Evolutionary conservation across 2,888 invertebrate species (phyloP), one percentile per base, ranked within the genome.

Genomic region (Amphiduros pacificus): DNA sequence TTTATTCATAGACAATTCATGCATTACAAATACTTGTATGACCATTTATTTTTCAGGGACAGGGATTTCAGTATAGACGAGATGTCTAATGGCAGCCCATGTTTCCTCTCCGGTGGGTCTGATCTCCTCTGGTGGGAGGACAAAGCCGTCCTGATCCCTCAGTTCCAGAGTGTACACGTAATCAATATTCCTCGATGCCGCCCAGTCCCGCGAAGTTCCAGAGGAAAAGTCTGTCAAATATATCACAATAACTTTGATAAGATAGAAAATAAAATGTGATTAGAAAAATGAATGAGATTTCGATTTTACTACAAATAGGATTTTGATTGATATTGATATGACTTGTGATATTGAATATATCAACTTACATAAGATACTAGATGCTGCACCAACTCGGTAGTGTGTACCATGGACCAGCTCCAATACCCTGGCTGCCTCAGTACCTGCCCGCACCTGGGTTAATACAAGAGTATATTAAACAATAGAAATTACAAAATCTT

Each of bases 81-180:
- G n/a, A n/a, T n/a, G n/a, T n/a, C n/a, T n/a, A n/a, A 69, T 14
- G 2, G 53, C 69, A 9, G 61, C 58, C 65, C 65, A 69, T 11
- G 61, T 63, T 54, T 69, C 69, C 50, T 61, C 56, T 9, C 55
- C 67, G 9, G 65, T 59, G 11, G 64, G 65, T 9, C 32, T 29
- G 49, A 69, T 69, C 60, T 69, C 48, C 11, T 61, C 50, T 2
- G 65, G 65, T 3, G 67, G 67, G 22, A 69, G 63, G 6, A 69
- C 49, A 41, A 67, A 69, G n/a, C 55, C 51, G 9, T 31, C 68
- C 32, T 11, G 53, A 63, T 67, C 60, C 17, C 68, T 26, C 49
- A 68, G 61, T 49, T 68, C 68, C n/a, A 68, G 40, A 4, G 66
- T 67, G 61, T 65, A 68, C 17, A 65, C 66, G 62, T 60, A 67